A percentile compares a stretch with the other conserved stretches of the same genome.
Conservation (phyloP, 2,797 vertebrate genomes). For the Arremon aurantiirostris region DNA sequence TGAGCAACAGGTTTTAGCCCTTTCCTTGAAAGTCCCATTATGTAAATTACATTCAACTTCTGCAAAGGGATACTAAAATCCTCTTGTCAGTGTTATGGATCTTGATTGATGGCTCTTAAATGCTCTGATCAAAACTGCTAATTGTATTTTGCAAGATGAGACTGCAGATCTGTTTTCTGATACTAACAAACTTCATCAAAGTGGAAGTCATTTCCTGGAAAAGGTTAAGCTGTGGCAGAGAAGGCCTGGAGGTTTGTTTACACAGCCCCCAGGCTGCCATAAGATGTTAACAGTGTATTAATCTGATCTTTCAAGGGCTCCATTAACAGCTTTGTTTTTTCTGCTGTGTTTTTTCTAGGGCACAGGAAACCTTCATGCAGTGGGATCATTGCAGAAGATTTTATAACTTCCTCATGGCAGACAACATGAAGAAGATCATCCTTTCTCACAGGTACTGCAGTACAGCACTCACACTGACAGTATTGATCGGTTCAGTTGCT, state of each 20-base stretch:
- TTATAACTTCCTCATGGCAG: conserved; percentile 99
- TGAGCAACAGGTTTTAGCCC: not conserved
- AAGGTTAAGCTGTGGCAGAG: not conserved
- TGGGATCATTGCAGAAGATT: conserved; percentile 98
- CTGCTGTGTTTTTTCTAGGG: conserved; percentile 72
- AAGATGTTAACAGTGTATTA: not conserved
- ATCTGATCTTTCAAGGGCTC: not conserved
- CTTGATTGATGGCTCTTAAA: conserved; percentile 36
- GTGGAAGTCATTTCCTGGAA: not conserved
- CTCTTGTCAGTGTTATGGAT: not conserved
- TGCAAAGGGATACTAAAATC: not conserved
- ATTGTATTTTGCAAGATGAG: conserved; percentile 13
- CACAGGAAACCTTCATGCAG: conserved; percentile 97
- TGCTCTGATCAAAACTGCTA: not conserved
- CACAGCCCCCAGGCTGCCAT: not conserved
- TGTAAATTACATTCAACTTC: not conserved
- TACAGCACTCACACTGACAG: not conserved
- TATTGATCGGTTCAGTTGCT: not conserved
- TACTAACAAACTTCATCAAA: not conserved
- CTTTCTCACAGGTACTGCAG: conserved; percentile 90
- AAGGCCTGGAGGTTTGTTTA: not conserved
- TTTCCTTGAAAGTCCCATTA: not conserved
- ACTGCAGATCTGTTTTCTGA: not conserved
- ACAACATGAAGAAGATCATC: conserved; percentile 99
- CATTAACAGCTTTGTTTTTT: conserved; percentile 11